Conservation (phyloP, 2,797 vertebrate genomes). For the Tarsius wallacei region DNA sequence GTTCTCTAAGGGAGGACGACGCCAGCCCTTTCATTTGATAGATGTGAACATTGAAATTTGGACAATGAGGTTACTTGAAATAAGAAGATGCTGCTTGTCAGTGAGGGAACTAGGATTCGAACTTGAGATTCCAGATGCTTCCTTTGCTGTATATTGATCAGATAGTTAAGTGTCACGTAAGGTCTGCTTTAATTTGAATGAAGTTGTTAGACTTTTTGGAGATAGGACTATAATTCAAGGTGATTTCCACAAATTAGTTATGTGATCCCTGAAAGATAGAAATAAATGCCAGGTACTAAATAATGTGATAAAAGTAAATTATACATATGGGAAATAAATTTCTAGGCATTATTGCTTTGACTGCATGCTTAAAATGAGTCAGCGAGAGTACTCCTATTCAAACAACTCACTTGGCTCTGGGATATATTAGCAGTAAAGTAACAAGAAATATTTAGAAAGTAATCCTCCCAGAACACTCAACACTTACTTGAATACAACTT, state of each 20-base stretch:
- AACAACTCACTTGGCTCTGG: slow-evolving; percentile 46
- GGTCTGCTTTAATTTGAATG: slow-evolving; percentile 33
- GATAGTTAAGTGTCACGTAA: background rate
- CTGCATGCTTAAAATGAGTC: slow-evolving; percentile 61
- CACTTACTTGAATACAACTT: background rate
- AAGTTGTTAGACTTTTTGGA: slow-evolving; percentile 59
- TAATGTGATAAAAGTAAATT: slow-evolving; percentile 79
- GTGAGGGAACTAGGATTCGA: background rate
- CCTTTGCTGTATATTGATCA: background rate
- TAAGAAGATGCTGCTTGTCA: background rate
- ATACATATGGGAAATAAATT: slow-evolving; percentile 70
- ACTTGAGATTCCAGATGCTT: background rate
- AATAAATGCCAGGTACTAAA: slow-evolving; percentile 75
- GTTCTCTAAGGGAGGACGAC: background rate
- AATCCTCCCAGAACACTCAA: slow-evolving; percentile 15
- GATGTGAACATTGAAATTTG: background rate
- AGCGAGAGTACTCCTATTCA: background rate
- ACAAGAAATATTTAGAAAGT: slow-evolving; percentile 37
- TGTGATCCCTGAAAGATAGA: slow-evolving; percentile 66
- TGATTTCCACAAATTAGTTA: slow-evolving; percentile 72
- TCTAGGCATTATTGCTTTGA: slow-evolving; percentile 59
- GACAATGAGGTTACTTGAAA: background rate
- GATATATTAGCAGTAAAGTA: slow-evolving; percentile 52
- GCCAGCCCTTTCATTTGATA: slow-evolving; percentile 13
- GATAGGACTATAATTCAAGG: slow-evolving; percentile 50